phyloP scores from a whole-genome alignment of 1,140 invertebrate species.

The Diabrotica virgifera region DNA sequence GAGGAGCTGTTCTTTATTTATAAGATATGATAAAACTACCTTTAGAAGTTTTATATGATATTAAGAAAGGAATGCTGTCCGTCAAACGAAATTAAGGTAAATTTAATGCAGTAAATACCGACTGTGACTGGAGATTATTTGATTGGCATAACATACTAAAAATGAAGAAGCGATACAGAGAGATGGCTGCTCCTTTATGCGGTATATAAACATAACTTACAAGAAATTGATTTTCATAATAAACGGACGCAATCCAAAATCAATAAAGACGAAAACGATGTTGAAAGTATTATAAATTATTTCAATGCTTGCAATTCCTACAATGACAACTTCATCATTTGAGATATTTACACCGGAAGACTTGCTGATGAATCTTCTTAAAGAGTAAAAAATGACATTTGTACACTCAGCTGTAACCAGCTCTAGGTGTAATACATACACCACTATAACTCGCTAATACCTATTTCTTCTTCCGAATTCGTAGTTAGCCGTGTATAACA shows the following conservation, averaged over 20 bases:
- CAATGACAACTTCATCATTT: not conserved
- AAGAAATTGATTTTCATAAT: too few species aligned
- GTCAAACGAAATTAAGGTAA: conserved; percentile 24
- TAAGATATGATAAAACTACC: conserved; percentile 33
- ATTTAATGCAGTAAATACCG: too few species aligned
- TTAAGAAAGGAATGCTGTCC: conserved; percentile 33
- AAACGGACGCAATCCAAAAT: not conserved
- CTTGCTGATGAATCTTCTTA: not conserved
- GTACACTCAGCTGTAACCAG: too few species aligned
- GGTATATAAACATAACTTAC: too few species aligned
- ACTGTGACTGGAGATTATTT: too few species aligned
- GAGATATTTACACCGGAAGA: not conserved
- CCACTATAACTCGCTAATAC: too few species aligned
- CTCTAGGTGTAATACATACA: too few species aligned
- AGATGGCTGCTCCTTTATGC: too few species aligned
- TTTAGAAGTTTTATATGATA: conserved; percentile 29
- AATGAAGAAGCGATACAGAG: too few species aligned
- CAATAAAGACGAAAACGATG: not conserved
- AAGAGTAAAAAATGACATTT: not conserved
- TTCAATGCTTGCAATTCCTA: not conserved
- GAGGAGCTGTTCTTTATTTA: conserved; percentile 35
- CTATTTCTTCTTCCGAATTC: too few species aligned
- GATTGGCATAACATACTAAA: too few species aligned
- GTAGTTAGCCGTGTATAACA: too few species aligned
- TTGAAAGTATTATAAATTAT: not conserved